Evolutionary conservation across 2,888 invertebrate genomes (phyloP), one percentile per base, ranked within the genome.

Genomic region (Rhamnusium bicolor): DNA sequence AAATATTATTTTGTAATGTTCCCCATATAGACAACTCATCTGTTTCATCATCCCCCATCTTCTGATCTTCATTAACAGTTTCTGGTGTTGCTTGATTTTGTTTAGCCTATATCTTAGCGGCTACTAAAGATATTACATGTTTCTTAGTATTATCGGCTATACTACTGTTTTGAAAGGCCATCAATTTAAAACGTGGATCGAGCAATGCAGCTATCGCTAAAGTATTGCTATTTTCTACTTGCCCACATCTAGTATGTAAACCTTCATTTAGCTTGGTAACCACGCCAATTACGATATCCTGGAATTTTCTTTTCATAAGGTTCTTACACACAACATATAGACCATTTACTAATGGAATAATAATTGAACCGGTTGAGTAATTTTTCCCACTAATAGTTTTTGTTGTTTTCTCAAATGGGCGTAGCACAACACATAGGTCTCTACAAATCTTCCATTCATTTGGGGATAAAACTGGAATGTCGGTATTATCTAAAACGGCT

Each of bases 401-500:
- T 8, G 29, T 51, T 8, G 66, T 67, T 27, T 74, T 58, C 32
- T 78, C 74, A 62, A 74, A 77, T 12, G 72, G 73, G 3, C 47
- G 10, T 61, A 78, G 46, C 49, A 78, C 63, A 19, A 21, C 8
- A 32, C 40, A 62, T 5, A 80, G 53, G 21, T 79, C 63, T 47
- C 58, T 51, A 40, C 62, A 58, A 27, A 70, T 63, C 10, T 70
- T 51, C 76, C 79, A 76, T 58, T 79, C 78, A 32, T 46, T 56
- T 14, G 61, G 8, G 14, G 68, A 24, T 7, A 79, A n/a, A 29
- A 67, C 56, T 46, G 71, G 74, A 6, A 77, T 29, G 27, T 63
- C 60, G 53, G 14, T 18, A 32, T 71, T 69, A 24, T 71, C 49
- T 8, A 71, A n/a, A 32, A 76, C 19, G 10, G 77, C 75, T 19